These are phyloP conservation scores for Graptemys geographica DNA, from an alignment of 2,797 vertebrate species.

Conservation along the genomic window DNA sequence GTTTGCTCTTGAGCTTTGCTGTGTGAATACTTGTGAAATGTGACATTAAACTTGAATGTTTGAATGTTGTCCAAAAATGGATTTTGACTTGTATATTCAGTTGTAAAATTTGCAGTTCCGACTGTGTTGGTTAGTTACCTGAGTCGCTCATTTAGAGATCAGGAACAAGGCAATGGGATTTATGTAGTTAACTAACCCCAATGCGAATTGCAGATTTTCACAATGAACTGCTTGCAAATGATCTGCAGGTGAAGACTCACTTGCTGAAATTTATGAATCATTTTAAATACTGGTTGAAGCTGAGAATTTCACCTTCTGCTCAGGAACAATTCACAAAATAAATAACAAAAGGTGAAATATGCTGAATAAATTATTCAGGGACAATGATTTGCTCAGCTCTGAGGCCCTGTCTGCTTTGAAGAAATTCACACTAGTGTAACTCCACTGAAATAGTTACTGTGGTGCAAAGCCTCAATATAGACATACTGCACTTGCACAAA, in stretches of 20 bases:
- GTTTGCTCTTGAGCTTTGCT: fast-evolving
- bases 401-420: background rate
- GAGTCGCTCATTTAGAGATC: background rate
- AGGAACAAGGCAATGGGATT: background rate
- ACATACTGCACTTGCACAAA: background rate
- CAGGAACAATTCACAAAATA: background rate
- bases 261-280: background rate
- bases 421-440: background rate
- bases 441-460: background rate
- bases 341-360: background rate
- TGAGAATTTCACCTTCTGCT: background rate
- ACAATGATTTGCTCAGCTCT: background rate
- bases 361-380: background rate
- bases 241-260: background rate
- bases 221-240: background rate
- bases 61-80: background rate
- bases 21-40: background rate
- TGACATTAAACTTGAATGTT: background rate
- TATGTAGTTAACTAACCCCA: background rate
- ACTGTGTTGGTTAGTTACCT: background rate
- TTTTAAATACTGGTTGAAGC: background rate
- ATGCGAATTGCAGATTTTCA: background rate
- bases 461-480: background rate
- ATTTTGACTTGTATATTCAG: background rate
- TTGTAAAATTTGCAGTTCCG: background rate